phyloP scores from a whole-genome alignment of 1,140 invertebrate species.

The Lanistes nyassanus region DNA sequence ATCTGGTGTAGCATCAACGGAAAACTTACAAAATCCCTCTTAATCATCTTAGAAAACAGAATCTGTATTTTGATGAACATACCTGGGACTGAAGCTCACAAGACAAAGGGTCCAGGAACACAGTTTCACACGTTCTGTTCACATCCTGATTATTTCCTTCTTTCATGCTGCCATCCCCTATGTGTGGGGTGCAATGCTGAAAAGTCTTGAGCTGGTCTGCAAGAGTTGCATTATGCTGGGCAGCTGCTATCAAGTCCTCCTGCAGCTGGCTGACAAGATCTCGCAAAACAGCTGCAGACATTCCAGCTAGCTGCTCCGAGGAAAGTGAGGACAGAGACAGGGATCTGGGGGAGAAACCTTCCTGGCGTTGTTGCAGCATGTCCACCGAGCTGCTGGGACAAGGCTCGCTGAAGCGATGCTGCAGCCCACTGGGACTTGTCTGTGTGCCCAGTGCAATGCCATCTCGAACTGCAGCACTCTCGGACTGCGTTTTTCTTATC shows the following conservation, averaged over 20 bases:
- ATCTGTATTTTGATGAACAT: no score
- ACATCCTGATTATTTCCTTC: neutral
- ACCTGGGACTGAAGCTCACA: conserved; percentile 8
- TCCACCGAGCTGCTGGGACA: neutral
- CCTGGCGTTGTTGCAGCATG: neutral
- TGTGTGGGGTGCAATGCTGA: conserved; percentile 12
- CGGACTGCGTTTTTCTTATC: no score
- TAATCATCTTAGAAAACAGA: no score
- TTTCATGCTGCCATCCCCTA: neutral
- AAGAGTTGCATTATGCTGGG: conserved; percentile 30
- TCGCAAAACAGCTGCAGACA: conserved; percentile 17
- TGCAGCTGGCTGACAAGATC: conserved; percentile 38
- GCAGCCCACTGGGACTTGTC: neutral
- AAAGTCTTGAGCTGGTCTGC: conserved; percentile 22
- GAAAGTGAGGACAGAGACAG: neutral
- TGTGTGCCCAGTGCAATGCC: neutral
- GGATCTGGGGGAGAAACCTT: neutral
- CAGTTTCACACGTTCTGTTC: no score
- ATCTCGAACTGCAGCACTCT: neutral
- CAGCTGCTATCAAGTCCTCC: conserved; percentile 35
- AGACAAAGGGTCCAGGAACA: no score
- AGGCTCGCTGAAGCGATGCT: neutral
- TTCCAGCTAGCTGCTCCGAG: conserved; percentile 2
- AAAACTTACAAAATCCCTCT: no score
- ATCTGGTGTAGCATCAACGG: no score